Conservation (phyloP, 2,888 invertebrate genomes). For the Omphaloscelis lunosa region DNA sequence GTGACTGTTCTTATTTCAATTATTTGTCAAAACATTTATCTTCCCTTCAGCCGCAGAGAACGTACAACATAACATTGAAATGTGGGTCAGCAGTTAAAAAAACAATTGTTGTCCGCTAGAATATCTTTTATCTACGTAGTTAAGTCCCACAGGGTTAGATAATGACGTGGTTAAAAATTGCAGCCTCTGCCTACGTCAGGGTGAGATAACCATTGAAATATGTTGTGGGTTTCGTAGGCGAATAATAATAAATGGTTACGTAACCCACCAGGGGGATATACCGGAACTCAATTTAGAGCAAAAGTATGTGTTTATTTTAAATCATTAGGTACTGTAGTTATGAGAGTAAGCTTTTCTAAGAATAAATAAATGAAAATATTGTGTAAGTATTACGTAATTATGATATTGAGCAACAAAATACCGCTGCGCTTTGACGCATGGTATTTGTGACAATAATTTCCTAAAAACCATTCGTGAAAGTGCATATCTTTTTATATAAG, state of each 20-base stretch:
- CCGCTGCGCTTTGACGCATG: too few relatives aligned
- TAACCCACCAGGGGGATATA: neutral
- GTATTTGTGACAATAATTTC: too few relatives aligned
- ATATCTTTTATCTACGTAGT: constrained; percentile 16
- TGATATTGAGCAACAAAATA: too few relatives aligned
- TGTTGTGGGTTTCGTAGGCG: constrained; percentile 5
- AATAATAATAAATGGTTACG: constrained; percentile 7
- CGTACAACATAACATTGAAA: constrained; percentile 13
- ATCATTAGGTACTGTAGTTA: neutral
- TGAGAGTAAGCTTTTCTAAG: too few relatives aligned
- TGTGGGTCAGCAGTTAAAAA: constrained; percentile 10
- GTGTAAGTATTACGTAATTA: too few relatives aligned
- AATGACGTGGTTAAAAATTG: constrained; percentile 47
- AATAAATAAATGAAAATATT: too few relatives aligned
- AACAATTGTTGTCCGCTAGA: constrained; percentile 4
- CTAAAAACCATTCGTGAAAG: too few relatives aligned
- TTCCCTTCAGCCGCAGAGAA: constrained; percentile 8
- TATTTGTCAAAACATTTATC: constrained; percentile 13
- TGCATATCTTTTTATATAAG: too few relatives aligned
- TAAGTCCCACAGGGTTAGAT: constrained; percentile 20
- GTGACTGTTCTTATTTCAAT: neutral
- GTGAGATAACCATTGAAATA: constrained; percentile 6
- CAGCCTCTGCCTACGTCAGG: constrained; percentile 12
- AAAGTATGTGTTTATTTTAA: neutral
- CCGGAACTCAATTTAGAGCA: neutral